phyloP scores from a whole-genome alignment of 1,140 invertebrate species.

The Hormaphis cornu region DNA sequence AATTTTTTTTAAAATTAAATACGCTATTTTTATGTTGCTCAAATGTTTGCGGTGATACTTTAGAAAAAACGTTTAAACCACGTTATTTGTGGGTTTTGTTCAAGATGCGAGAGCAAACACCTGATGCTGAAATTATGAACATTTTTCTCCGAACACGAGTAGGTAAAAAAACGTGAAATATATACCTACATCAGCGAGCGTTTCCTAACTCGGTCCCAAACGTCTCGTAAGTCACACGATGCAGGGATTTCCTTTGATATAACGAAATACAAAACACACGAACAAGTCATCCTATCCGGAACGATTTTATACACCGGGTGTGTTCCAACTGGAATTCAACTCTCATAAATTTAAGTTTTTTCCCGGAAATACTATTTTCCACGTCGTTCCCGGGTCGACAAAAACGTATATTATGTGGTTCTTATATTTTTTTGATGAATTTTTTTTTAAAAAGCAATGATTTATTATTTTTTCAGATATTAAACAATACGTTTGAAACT shows the following conservation, averaged over 20 bases:
- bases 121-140: too few species aligned
- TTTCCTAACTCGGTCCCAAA: neutral
- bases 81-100: too few species aligned
- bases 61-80: too few species aligned
- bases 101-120: too few species aligned
- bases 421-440: neutral
- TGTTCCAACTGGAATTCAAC: neutral
- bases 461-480: too few species aligned
- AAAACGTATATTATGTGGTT: neutral
- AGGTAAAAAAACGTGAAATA: neutral
- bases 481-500: too few species aligned
- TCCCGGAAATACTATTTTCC: neutral
- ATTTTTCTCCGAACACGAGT: too few species aligned
- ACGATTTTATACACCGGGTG: neutral
- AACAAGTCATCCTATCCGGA: neutral
- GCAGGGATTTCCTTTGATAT: neutral
- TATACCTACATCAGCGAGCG: neutral
- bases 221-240: neutral
- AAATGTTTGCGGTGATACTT: too few species aligned
- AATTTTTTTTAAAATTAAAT: too few species aligned
- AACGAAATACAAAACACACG: neutral
- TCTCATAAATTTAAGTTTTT: neutral
- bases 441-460: too few species aligned
- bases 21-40: too few species aligned
- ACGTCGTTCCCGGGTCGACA: too few species aligned